Base-by-base conservation (phyloP, 2,797 vertebrate species). In the Sebastes vulpes region DNA sequence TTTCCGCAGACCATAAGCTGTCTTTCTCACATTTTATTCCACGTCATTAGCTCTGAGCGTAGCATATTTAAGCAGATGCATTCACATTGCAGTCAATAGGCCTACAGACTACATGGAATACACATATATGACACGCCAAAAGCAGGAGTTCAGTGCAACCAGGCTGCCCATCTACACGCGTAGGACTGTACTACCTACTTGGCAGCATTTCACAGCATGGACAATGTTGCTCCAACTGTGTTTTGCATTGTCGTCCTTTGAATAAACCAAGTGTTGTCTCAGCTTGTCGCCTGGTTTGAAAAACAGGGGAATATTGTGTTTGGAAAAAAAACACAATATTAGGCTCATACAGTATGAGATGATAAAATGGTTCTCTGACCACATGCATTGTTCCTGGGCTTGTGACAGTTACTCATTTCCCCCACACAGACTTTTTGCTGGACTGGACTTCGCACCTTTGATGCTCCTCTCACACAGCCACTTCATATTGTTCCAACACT, bases 201-300 rank as follows among this genome's bases (percentile, higher is more conserved):
- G 4, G 5, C 26, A 81, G 16, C 18, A 59, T 78, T 75, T 82
- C 35, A 72, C 53, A 70, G 48, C 23, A 56, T n/a, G 16, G 26
- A 50, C 61, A 54, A 1, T 56, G 21, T 20, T 60, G 31, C 46
- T 21, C 46, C 1, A 4, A 54, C 61, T 25, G 10, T 65, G 48
- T 66, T 79, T 82, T 63, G 9, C 35, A 25, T 65, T 50, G 16
- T n/a, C 14, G 38, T 46, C 14, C 38, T 46, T 16, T n/a, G 7
- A 9, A 50, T 50, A 50, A 42, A 73, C 5, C 29, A 38, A 54
- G 32, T 4, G 1, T 65, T 65, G 29, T 67, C 64, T 73, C 50
- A 50, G 61, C 32, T 59, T 26, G 35, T 61, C 54, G 54, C 60
- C 52, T 61, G 12, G 16, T 68, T 72, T 56, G 28, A 68, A 63